These are phyloP conservation scores for Aphidius gifuensis DNA, from an alignment of 1,140 invertebrate genomes.

Conservation along the genomic window DNA sequence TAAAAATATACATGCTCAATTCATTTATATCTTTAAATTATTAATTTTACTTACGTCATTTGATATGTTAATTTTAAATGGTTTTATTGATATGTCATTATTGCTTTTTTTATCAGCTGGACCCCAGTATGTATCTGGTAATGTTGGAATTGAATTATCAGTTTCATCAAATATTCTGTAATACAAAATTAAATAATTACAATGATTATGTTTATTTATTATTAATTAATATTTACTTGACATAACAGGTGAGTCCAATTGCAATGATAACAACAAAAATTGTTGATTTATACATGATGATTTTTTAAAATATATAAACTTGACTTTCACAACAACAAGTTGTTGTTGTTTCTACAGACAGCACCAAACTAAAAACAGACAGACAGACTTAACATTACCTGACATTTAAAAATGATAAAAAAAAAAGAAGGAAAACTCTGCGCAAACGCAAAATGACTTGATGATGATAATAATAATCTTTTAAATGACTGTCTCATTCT, in stretches of 20 bases:
- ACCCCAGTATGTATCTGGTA: slow-evolving; percentile 54
- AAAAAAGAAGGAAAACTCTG: too few relatives aligned
- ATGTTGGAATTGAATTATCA: slow-evolving; percentile 21
- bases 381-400: too few relatives aligned
- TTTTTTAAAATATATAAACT: too few relatives aligned
- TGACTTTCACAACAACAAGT: too few relatives aligned
- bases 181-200: neutral
- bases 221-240: neutral
- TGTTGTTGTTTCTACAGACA: too few relatives aligned
- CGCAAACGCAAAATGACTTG: too few relatives aligned
- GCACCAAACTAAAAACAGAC: too few relatives aligned
- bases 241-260: neutral
- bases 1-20: neutral
- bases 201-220: neutral
- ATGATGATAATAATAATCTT: too few relatives aligned
- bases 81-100: slow-evolving; percentile 47
- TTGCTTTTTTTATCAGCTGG: slow-evolving; percentile 38
- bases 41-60: slow-evolving; percentile 35
- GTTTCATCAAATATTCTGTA: too few relatives aligned
- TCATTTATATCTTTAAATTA: neutral
- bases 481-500: too few relatives aligned
- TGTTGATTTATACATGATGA: too few relatives aligned
- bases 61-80: slow-evolving; percentile 54
- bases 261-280: slow-evolving; percentile 1
- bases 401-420: too few relatives aligned